phyloP scores from a whole-genome alignment of 1,140 invertebrate species.

The Drosophila equinoxialis region DNA sequence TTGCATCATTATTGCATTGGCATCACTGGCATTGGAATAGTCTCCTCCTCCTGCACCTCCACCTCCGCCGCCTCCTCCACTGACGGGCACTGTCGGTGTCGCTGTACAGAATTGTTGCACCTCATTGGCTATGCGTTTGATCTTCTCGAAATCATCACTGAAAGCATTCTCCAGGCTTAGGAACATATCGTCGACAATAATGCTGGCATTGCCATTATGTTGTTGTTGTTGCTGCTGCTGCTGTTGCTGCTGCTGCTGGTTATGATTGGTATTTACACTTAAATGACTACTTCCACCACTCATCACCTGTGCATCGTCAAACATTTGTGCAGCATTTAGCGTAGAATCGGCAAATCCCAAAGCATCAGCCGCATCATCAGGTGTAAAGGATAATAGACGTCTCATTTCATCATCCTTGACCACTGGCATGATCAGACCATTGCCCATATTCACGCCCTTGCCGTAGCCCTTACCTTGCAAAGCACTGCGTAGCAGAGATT shows the following conservation, averaged over 20 bases:
- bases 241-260: slow-evolving; percentile 58
- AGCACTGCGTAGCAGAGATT: slow-evolving; percentile 91
- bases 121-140: slow-evolving; percentile 89
- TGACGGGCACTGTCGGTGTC: slow-evolving; percentile 46
- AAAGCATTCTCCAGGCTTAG: slow-evolving; percentile 88
- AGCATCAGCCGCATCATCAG: slow-evolving; percentile 77
- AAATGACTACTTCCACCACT: slow-evolving; percentile 28
- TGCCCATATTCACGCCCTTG: slow-evolving; percentile 86
- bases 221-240: slow-evolving; percentile 51
- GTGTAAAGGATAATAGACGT: slow-evolving; percentile 76
- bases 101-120: slow-evolving; percentile 88
- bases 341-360: slow-evolving; percentile 79
- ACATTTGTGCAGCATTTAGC: slow-evolving; percentile 72
- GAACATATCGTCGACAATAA: slow-evolving; percentile 88
- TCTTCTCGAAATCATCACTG: slow-evolving; percentile 89
- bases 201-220: slow-evolving; percentile 72
- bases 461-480: slow-evolving; percentile 87
- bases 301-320: slow-evolving; percentile 73
- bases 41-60: slow-evolving; percentile 20
- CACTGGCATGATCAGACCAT: slow-evolving; percentile 82
- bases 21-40: slow-evolving; percentile 50
- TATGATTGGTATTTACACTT: slow-evolving; percentile 4
- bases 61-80: neutral
- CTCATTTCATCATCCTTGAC: slow-evolving; percentile 84
- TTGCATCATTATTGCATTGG: slow-evolving; percentile 68